Evolutionary conservation across 1,140 invertebrate species (phyloP).

Genomic region (Archivesica marissinica): DNA sequence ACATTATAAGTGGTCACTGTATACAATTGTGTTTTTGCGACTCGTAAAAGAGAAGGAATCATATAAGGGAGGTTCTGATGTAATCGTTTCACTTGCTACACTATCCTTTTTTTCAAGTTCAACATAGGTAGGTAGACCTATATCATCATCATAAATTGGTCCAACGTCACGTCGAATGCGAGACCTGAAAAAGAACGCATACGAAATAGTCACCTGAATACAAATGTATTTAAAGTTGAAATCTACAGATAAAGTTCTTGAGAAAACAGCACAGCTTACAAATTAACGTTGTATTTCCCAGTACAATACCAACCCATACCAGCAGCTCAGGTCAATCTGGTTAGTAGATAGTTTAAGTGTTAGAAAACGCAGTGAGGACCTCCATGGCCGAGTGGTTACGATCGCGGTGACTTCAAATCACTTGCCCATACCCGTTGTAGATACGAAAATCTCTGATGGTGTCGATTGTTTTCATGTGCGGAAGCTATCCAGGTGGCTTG

Average conservation of each 20-base stretch:
- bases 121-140: background rate
- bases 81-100: background rate
- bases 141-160: background rate
- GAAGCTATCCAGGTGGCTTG: no score
- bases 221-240: background rate
- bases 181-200: background rate
- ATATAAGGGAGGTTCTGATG: background rate
- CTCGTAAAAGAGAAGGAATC: background rate
- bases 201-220: background rate
- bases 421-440: no score
- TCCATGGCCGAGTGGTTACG: background rate
- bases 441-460: background rate
- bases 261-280: no score
- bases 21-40: background rate
- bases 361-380: background rate
- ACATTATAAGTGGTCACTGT: background rate
- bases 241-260: no score
- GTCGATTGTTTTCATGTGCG: no score
- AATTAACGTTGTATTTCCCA: no score
- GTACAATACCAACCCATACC: background rate
- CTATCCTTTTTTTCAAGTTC: background rate
- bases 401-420: background rate
- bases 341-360: background rate
- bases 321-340: background rate
- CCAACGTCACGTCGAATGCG: background rate